Evolutionary conservation across 92 coral and sea anemone genomes (phyloP).

Genomic region (Siderastrea radians): DNA sequence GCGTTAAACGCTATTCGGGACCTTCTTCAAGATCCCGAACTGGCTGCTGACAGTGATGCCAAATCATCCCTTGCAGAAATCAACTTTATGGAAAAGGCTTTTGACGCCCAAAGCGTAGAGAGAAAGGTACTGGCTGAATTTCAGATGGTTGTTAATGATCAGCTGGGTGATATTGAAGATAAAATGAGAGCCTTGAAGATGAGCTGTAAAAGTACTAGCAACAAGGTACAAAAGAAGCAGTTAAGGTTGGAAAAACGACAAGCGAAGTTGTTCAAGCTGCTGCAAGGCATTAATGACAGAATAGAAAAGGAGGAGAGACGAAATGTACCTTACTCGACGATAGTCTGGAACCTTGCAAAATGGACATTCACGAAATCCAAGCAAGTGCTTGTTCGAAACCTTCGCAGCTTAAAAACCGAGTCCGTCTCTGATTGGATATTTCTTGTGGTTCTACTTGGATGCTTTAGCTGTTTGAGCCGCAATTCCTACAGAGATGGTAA

Average conservation of each 20-base stretch:
- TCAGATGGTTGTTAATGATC: neutral
- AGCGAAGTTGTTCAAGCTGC: neutral
- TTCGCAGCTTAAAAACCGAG: neutral
- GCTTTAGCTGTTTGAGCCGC: constrained; percentile 5
- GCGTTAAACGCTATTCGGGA: constrained; percentile 60
- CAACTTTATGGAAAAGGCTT: no score
- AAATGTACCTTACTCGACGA: neutral
- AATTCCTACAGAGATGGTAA: constrained; percentile 24
- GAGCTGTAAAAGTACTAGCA: neutral
- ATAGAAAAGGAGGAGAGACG: constrained; percentile 1
- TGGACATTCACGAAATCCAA: neutral
- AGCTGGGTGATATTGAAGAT: constrained; percentile 1
- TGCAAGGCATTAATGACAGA: constrained; percentile 14
- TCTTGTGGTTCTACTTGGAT: neutral
- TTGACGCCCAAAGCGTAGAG: no score
- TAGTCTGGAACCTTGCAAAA: neutral
- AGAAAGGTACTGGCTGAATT: neutral
- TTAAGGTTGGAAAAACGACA: neutral
- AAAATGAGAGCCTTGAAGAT: neutral
- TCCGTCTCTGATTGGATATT: neutral
- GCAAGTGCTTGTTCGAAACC: neutral
- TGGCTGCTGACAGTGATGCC: no score
- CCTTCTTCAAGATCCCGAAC: no score
- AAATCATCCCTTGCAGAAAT: no score
- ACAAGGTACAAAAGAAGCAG: constrained; percentile 1